Evolutionary conservation across 2,888 invertebrate genomes (phyloP).

Genomic region (Philaethria dido): DNA sequence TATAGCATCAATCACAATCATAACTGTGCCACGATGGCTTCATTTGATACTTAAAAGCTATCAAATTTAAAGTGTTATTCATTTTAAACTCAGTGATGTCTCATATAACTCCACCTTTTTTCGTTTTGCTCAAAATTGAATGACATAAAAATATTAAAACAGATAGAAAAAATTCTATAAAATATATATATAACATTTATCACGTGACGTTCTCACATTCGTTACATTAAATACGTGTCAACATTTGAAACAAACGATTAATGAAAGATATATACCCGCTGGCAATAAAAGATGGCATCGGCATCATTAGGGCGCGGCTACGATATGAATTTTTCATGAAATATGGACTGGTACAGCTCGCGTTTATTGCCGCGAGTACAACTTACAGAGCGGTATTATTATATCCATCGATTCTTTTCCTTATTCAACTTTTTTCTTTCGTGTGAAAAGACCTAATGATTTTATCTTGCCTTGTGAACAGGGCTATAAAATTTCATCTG

Average conservation of each 20-base stretch:
- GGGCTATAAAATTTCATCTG: conserved; percentile 60
- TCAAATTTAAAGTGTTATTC: neutral
- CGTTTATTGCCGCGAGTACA: conserved; percentile 60
- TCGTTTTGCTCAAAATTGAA: too few species aligned
- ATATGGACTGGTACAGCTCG: conserved; percentile 68
- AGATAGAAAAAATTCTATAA: neutral
- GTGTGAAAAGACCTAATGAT: conserved; percentile 58
- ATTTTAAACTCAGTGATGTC: neutral
- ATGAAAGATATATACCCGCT: conserved; percentile 73
- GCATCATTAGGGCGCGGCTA: conserved; percentile 75
- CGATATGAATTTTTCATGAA: conserved; percentile 82
- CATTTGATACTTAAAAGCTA: too few species aligned
- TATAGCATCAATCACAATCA: too few species aligned
- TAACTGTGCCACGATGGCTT: too few species aligned
- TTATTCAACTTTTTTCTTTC: conserved; percentile 63
- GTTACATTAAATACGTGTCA: conserved; percentile 48
- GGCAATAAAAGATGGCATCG: conserved; percentile 77
- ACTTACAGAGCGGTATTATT: conserved; percentile 60
- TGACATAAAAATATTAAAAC: neutral
- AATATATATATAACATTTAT: conserved; percentile 16
- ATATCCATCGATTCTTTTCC: conserved; percentile 63
- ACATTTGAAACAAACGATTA: conserved; percentile 70
- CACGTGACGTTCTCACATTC: conserved; percentile 27
- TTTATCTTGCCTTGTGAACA: conserved; percentile 60
- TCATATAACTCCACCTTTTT: too few species aligned